Evolutionary conservation across 2,888 invertebrate genomes (phyloP), one percentile per base, ranked within the genome.

Genomic region (Pegoplata infirma): DNA sequence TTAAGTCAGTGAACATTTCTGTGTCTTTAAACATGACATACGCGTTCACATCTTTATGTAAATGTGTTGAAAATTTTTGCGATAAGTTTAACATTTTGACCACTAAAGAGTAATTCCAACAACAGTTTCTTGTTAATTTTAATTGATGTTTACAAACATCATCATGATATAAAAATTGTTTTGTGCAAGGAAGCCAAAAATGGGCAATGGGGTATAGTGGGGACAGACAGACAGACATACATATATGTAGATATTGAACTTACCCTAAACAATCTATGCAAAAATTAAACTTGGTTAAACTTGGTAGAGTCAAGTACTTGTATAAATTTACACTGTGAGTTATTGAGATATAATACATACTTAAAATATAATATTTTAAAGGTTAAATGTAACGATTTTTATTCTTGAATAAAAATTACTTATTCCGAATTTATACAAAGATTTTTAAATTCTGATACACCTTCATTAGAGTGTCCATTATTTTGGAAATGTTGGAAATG

Each of bases 61-160:
- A 79, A 79, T 79, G 79, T 71, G 71, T 71, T 56, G 44, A 19
- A 58, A 67, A 63, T 67, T 53, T 79, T 75, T 75, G 66, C 59
- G 79, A 79, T 79, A 75, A 71, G 67, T 63, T 75, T 61, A 75
- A 79, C 79, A 75, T 75, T 79, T 72, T 58, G 79, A 79, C 75
- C 79, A 79, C 75, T 75, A 75, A 72, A 67, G 56, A 75, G 79
- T 79, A 67, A 79, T 72, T 75, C 51, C 79, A 75, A 74, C 69
- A 74, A 67, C 75, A 75, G 75, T 79, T 72, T 79, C 79, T 79
- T 79, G 75, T 79, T 75, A 75, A 75, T 79, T 79, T 79, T 75
- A 79, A 79, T 79, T 79, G 79, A 79, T 79, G 75, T 75, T 79
- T 75, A 75, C 75, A 75, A 75, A 79, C 75, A 67, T 79, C 75